Evolutionary conservation across 2,113 vertebrate species (phyloP).

Genomic region (Eira barbara): DNA sequence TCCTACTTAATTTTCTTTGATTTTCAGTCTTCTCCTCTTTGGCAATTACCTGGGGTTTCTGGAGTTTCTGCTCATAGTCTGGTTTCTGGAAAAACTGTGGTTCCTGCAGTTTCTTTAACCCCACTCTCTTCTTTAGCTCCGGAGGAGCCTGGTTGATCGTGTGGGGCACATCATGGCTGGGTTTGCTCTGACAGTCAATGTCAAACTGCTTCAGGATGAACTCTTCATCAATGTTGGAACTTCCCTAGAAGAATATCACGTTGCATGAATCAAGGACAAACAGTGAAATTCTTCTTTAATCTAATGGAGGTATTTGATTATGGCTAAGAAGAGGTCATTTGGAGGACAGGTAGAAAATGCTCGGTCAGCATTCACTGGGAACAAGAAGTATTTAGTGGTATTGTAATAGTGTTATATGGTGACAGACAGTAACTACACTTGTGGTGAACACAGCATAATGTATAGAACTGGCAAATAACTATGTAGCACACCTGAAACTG

Average conservation of each 20-base stretch:
- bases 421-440: not conserved
- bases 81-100: not conserved
- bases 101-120: not conserved
- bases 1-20: not conserved
- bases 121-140: not conserved
- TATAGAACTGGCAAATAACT: not conserved
- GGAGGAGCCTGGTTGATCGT: slow-evolving; percentile 31
- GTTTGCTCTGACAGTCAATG: slow-evolving; percentile 60
- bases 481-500: not conserved
- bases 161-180: not conserved
- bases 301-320: not conserved
- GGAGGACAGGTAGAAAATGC: not conserved
- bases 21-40: not conserved
- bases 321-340: not conserved
- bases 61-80: not conserved
- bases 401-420: not conserved
- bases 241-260: slow-evolving; percentile 56
- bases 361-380: not conserved
- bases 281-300: not conserved
- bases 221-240: slow-evolving; percentile 72
- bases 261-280: not conserved
- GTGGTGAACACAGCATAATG: not conserved
- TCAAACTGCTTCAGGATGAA: slow-evolving; percentile 75
- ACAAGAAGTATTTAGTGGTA: not conserved
- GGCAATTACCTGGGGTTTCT: slow-evolving; percentile 45